Evolutionary conservation across 2,797 vertebrate genomes (phyloP).

Genomic region (Platyrinchus mystaceus): DNA sequence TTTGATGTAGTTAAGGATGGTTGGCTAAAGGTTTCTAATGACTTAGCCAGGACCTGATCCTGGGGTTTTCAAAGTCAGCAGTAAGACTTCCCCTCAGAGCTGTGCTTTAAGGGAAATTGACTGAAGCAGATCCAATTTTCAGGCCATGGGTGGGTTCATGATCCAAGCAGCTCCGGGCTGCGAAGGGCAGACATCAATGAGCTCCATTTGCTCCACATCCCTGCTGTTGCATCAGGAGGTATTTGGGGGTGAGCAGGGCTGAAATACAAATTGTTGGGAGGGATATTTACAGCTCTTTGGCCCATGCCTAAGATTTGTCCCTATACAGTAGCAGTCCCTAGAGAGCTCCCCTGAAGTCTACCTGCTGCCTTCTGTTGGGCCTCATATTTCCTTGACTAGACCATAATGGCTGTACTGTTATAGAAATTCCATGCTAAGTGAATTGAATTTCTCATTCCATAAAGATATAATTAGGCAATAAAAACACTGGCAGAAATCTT

Average conservation of each 20-base stretch:
- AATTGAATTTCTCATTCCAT: slow-evolving; percentile 1
- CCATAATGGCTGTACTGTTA: background rate
- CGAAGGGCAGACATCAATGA: fast-evolving
- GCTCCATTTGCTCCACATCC: background rate
- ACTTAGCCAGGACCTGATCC: background rate
- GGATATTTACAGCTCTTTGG: background rate
- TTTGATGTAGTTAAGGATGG: background rate
- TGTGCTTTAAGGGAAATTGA: background rate
- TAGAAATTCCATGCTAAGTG: background rate
- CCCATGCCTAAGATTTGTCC: background rate
- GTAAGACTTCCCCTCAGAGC: background rate
- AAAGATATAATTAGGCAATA: slow-evolving; percentile 7
- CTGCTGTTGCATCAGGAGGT: background rate
- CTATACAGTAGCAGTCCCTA: background rate
- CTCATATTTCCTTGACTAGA: background rate
- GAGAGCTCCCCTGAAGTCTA: background rate
- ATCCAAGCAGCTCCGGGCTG: background rate
- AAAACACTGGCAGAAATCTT: background rate
- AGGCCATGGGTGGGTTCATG: background rate
- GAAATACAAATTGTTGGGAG: background rate
- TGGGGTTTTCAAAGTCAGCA: background rate
- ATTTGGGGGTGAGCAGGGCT: background rate
- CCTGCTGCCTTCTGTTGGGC: background rate
- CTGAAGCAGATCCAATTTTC: background rate
- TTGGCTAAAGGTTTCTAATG: background rate